These are phyloP conservation scores for Myotis vivesi DNA, from an alignment of 2,797 vertebrate species.

Conservation along the genomic window DNA sequence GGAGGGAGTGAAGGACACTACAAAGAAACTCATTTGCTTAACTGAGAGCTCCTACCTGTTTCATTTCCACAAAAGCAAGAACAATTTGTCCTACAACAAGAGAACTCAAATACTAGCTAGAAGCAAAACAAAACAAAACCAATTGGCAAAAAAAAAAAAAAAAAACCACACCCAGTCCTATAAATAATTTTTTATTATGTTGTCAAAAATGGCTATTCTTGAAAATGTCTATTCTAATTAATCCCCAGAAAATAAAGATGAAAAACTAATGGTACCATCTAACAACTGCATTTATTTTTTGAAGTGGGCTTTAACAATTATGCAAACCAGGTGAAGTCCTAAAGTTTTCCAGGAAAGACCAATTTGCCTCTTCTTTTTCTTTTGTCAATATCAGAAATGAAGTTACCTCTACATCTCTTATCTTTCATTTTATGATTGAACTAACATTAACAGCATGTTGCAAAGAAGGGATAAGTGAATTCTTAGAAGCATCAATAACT, in stretches of 20 bases:
- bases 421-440: not conserved
- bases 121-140: not conserved
- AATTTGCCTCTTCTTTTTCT: not conserved
- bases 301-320: not conserved
- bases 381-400: not conserved
- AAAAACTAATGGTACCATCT: not conserved
- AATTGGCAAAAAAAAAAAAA: not conserved
- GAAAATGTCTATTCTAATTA: not conserved
- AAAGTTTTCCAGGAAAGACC: not conserved
- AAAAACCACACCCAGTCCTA: no score
- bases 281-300: not conserved
- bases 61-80: not conserved
- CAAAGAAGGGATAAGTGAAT: not conserved
- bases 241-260: not conserved
- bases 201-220: not conserved
- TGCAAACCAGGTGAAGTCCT: not conserved
- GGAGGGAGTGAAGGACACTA: no score
- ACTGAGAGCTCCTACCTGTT: not conserved
- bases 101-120: not conserved
- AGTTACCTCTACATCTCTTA: not conserved
- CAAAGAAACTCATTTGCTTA: not conserved
- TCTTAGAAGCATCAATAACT: not conserved
- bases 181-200: not conserved
- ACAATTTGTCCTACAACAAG: not conserved
- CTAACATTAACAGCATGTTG: not conserved